Evolutionary conservation across 2,888 invertebrate species (phyloP).

Genomic region (Prosopocoilus inquinatus): DNA sequence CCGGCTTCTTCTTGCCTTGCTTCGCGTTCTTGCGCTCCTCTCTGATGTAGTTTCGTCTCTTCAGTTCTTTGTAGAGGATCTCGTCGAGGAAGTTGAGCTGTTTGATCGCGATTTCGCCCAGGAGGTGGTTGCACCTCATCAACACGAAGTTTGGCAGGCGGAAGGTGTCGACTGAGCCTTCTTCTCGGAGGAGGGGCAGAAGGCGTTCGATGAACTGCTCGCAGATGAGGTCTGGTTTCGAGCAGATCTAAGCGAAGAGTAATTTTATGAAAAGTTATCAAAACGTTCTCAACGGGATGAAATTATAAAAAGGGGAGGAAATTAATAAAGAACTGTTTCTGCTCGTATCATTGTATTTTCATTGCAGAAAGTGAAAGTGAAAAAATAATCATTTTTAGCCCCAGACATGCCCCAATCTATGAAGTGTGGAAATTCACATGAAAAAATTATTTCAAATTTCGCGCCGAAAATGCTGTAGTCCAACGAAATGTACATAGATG

Average conservation of each 20-base stretch:
- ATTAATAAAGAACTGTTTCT: no score
- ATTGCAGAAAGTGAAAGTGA: no score
- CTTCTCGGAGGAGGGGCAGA: neutral
- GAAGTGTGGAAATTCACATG: no score
- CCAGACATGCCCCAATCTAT: no score
- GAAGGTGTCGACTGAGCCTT: neutral
- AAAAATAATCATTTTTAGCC: no score
- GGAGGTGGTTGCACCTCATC: conserved; percentile 40
- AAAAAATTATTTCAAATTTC: no score
- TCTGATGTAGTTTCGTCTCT: conserved; percentile 56
- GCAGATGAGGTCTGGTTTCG: conserved; percentile 56
- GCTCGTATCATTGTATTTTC: no score
- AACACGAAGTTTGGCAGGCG: conserved; percentile 13
- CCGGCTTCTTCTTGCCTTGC: neutral
- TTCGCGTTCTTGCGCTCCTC: conserved; percentile 39
- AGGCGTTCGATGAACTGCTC: conserved; percentile 37
- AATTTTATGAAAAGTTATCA: no score
- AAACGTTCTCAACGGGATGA: no score
- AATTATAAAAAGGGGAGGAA: no score
- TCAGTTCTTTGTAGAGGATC: conserved; percentile 78
- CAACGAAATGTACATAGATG: no score
- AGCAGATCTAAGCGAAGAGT: conserved; percentile 51
- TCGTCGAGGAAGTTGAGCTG: conserved; percentile 82
- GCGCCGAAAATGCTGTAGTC: no score
- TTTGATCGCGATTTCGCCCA: conserved; percentile 77